phyloP scores from a whole-genome alignment of 2,888 invertebrate species.

The Dryomyza anilis region DNA sequence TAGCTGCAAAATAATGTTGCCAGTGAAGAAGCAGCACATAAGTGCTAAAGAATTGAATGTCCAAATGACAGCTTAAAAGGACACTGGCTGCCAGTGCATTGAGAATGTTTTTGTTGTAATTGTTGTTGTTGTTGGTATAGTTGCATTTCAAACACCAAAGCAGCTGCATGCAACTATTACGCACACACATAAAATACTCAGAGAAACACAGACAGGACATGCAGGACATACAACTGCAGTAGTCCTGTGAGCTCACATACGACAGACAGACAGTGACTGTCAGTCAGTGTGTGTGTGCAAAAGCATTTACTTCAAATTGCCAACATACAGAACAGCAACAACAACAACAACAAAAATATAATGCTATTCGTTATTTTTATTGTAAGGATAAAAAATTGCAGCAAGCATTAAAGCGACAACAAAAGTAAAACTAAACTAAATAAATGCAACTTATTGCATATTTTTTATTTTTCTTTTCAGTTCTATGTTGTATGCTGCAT shows the following conservation, averaged over 20 bases:
- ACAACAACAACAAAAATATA: background rate
- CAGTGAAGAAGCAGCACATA: background rate
- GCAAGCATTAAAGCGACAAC: background rate
- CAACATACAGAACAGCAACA: constrained; percentile 11
- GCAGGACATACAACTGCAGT: background rate
- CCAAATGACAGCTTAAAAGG: constrained; percentile 28
- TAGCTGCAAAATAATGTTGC: no score
- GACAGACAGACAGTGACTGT: background rate
- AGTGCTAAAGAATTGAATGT: constrained; percentile 26
- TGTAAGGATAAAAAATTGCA: background rate
- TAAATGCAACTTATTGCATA: constrained; percentile 4
- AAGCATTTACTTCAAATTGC: constrained; percentile 15
- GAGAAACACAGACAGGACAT: background rate
- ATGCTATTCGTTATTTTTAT: background rate
- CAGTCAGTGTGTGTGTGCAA: background rate
- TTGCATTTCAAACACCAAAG: constrained; percentile 7
- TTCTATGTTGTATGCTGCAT: background rate
- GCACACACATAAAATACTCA: background rate
- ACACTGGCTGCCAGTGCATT: constrained; percentile 14
- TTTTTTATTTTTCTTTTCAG: background rate
- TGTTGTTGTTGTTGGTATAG: no score
- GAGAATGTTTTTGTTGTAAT: no score
- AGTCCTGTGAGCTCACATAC: background rate
- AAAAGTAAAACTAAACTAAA: background rate
- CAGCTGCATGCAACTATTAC: no score